Evolutionary conservation across 2,113 vertebrate species (phyloP).

Genomic region (rat (Rattus norvegicus)): GRCr8 NC_086035.1:70095001-70095500

Average conservation of each 20-base stretch:
- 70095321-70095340: background rate
- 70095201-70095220: too few species aligned
- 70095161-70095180: background rate
- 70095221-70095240: background rate
- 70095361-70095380: background rate
- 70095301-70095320: background rate
- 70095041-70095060: background rate
- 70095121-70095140: background rate
- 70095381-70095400: background rate
- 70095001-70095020: background rate
- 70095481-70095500: background rate
- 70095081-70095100: accelerated
- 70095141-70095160: background rate
- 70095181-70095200: background rate
- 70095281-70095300: background rate
- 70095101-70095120: background rate
- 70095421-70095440: background rate
- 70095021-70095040: background rate
- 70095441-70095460: background rate
- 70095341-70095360: background rate
- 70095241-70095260: background rate
- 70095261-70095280: background rate
- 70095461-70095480: background rate
- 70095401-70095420: background rate
- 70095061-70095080: background rate